Evolutionary conservation across 2,888 invertebrate species (phyloP).

Genomic region (Polia nebulosa): DNA sequence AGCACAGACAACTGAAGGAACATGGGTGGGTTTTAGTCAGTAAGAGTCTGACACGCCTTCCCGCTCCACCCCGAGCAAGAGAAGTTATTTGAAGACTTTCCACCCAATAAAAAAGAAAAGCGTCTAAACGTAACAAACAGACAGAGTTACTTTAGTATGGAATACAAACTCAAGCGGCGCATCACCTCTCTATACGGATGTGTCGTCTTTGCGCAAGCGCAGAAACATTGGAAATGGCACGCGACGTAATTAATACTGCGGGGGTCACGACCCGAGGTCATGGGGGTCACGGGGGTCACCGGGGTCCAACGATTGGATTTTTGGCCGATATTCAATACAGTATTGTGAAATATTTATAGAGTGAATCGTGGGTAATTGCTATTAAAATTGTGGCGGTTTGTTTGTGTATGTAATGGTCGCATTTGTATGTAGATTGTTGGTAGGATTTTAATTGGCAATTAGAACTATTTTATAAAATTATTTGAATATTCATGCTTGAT

Average conservation of each 20-base stretch:
- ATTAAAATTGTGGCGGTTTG: slow-evolving; percentile 42
- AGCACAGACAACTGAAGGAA: no score
- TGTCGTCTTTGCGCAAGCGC: slow-evolving; percentile 69
- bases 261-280: slow-evolving; percentile 64
- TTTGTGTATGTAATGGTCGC: slow-evolving; percentile 8
- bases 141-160: background rate
- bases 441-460: slow-evolving; percentile 37
- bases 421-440: slow-evolving; percentile 15
- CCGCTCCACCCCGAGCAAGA: no score
- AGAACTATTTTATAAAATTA: slow-evolving; percentile 10
- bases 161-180: slow-evolving; percentile 47
- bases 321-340: slow-evolving; percentile 59
- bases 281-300: slow-evolving; percentile 55
- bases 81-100: no score
- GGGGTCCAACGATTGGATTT: slow-evolving; percentile 58
- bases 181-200: slow-evolving; percentile 60
- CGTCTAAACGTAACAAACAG: background rate
- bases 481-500: slow-evolving; percentile 27
- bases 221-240: slow-evolving; percentile 69
- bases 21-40: no score
- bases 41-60: no score
- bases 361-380: slow-evolving; percentile 41
- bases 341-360: slow-evolving; percentile 55
- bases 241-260: slow-evolving; percentile 70
- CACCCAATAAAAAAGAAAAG: no score